These are phyloP conservation scores for Laticauda laticaudata DNA, from an alignment of 2,113 vertebrate species.

Conservation along the genomic window DNA sequence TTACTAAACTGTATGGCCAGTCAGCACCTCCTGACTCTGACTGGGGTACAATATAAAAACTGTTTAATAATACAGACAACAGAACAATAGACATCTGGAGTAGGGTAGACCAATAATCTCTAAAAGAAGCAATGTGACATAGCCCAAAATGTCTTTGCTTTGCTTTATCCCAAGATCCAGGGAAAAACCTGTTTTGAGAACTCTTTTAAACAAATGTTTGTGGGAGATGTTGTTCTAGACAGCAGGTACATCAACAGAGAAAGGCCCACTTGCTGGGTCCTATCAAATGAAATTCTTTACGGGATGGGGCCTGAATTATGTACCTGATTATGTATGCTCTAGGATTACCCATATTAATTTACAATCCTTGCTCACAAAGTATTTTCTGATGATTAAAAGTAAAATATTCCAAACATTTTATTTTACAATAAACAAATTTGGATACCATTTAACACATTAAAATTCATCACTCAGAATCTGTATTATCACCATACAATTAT, in stretches of 20 bases:
- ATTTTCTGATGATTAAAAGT: background rate
- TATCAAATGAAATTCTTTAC: background rate
- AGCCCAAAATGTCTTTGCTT: background rate
- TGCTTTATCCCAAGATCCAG: background rate
- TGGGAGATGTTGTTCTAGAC: background rate
- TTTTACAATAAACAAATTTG: slow-evolving; percentile 13
- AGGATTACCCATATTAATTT: background rate
- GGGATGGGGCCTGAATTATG: background rate
- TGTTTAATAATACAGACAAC: background rate
- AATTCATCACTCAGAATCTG: background rate
- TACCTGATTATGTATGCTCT: background rate
- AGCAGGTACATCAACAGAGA: background rate
- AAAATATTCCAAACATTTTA: slow-evolving; percentile 25
- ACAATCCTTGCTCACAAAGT: background rate
- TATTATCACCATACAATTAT: background rate
- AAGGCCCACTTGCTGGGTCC: background rate
- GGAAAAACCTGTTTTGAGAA: background rate
- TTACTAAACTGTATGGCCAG: background rate
- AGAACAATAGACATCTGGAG: background rate
- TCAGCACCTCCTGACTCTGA: background rate
- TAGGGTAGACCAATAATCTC: background rate
- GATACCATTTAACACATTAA: slow-evolving; percentile 8
- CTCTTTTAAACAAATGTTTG: background rate
- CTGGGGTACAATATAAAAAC: background rate
- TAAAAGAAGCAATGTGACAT: background rate